Evolutionary conservation across 2,113 vertebrate species (phyloP).

Genomic region (Prietella phreatophila): DNA sequence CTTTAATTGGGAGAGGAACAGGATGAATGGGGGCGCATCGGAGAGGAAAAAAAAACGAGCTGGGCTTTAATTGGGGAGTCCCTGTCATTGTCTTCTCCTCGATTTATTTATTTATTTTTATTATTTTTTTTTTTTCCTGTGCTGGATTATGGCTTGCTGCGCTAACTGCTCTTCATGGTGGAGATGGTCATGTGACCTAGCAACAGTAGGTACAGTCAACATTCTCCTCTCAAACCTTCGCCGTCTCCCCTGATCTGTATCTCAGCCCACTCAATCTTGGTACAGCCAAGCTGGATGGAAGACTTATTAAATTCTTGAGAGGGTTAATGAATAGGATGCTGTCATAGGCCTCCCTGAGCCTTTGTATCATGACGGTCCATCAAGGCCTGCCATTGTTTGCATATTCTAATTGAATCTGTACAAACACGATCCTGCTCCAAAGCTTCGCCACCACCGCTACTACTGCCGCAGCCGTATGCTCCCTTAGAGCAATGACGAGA

Average conservation of each 20-base stretch:
- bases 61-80: conserved; percentile 61
- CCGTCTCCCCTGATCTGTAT: conserved; percentile 43
- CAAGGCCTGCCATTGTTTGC: conserved; percentile 61
- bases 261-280: conserved; percentile 30
- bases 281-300: conserved; percentile 27
- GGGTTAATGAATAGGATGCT: conserved; percentile 56
- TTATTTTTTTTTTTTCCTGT: conserved; percentile 42
- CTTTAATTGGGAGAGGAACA: conserved; percentile 61
- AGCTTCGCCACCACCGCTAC: background rate
- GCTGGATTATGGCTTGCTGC: conserved; percentile 40
- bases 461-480: background rate
- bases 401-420: conserved; percentile 62
- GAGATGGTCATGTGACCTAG: conserved; percentile 28
- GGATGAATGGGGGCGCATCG: conserved; percentile 25
- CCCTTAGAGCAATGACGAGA: background rate
- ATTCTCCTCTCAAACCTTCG: conserved; percentile 13
- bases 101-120: too few relatives aligned
- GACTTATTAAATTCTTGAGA: conserved; percentile 54
- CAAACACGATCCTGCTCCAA: conserved; percentile 52
- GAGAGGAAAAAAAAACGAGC: conserved; percentile 51
- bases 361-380: conserved; percentile 52
- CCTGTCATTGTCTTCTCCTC: conserved; percentile 44
- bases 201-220: conserved; percentile 43
- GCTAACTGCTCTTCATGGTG: conserved; percentile 5
- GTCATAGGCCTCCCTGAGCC: conserved; percentile 47